Percentiles rank a stretch among this genome's conserved stretches.
Evolutionary conservation across 2,113 vertebrate genomes (phyloP).

Genomic region (Antechinus stuartii): DNA sequence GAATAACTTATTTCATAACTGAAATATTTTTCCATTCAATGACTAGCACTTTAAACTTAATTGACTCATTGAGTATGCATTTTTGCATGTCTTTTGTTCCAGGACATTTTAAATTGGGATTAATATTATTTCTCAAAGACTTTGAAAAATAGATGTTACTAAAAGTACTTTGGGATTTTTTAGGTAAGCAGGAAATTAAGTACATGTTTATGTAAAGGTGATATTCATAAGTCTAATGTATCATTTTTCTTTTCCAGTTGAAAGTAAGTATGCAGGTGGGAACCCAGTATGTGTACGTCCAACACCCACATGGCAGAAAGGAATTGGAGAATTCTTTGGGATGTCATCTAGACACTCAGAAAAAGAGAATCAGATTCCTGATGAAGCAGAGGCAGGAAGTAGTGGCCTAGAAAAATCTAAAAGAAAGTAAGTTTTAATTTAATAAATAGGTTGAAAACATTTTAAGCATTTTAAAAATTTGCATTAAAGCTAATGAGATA

Average conservation of each 20-base stretch:
- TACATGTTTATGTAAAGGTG: conserved; percentile 12
- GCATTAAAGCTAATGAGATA: conserved; percentile 40
- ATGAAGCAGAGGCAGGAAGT: conserved; percentile 85
- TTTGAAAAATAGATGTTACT: conserved; percentile 46
- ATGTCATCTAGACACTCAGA: conserved; percentile 84
- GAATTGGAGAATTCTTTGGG: conserved; percentile 92
- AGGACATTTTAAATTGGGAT: conserved; percentile 29
- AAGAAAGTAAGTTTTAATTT: conserved; percentile 84
- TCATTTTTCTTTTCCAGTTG: conserved; percentile 80
- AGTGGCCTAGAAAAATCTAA: conserved; percentile 86
- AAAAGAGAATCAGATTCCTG: conserved; percentile 87
- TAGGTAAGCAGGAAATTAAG: neutral
- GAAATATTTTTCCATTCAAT: conserved; percentile 37
- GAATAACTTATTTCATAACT: conserved; percentile 3
- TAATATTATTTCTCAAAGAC: conserved; percentile 33
- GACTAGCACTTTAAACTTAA: conserved; percentile 9
- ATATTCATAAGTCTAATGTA: conserved; percentile 64
- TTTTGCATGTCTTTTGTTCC: conserved; percentile 42
- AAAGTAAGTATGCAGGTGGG: conserved; percentile 87
- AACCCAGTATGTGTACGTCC: conserved; percentile 91
- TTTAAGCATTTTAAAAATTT: conserved; percentile 54
- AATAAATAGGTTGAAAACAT: conserved; percentile 44
- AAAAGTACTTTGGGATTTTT: neutral
- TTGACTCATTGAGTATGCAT: conserved; percentile 9
- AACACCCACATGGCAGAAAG: conserved; percentile 93